A percentile compares a stretch with the other conserved stretches of the same genome.
Conservation (phyloP, 1,140 invertebrate genomes). For the Drosophila varians region DNA sequence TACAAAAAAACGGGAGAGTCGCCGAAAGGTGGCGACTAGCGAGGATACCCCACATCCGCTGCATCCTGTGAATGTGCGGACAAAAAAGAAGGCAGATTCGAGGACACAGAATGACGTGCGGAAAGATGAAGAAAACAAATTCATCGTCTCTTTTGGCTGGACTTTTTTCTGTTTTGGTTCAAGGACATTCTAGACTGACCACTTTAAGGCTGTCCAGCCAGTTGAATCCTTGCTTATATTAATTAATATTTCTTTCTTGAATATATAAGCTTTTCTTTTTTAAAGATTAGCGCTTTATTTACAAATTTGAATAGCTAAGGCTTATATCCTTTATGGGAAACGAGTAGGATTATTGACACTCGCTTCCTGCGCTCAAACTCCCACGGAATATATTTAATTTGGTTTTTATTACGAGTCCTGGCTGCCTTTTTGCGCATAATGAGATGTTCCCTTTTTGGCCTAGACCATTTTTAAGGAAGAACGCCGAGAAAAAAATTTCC, state of each 20-base stretch:
- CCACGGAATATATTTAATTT: slow-evolving; percentile 10
- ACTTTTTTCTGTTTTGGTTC: background rate
- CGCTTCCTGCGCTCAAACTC: background rate
- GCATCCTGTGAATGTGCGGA: background rate
- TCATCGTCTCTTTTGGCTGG: background rate
- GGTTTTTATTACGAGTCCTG: background rate
- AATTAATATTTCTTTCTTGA: background rate
- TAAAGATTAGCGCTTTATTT: background rate
- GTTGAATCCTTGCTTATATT: background rate
- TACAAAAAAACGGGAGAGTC: slow-evolving; percentile 21
- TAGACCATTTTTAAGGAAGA: slow-evolving; percentile 10
- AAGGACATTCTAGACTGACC: slow-evolving; percentile 5
- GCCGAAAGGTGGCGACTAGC: slow-evolving; percentile 30
- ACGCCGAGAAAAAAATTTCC: background rate
- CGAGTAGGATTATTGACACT: background rate
- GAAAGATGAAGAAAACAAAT: slow-evolving; percentile 21
- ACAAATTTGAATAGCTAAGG: background rate
- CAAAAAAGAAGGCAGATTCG: slow-evolving; percentile 4
- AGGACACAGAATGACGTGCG: slow-evolving; percentile 14
- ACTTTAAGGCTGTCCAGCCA: background rate
- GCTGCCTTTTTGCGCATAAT: background rate
- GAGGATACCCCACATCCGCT: slow-evolving; percentile 6
- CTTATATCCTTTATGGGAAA: background rate
- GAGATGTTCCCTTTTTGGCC: background rate
- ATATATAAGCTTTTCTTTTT: background rate